phyloP scores from a whole-genome alignment of 2,797 vertebrate genomes.

The Acanthurus tractus region DNA sequence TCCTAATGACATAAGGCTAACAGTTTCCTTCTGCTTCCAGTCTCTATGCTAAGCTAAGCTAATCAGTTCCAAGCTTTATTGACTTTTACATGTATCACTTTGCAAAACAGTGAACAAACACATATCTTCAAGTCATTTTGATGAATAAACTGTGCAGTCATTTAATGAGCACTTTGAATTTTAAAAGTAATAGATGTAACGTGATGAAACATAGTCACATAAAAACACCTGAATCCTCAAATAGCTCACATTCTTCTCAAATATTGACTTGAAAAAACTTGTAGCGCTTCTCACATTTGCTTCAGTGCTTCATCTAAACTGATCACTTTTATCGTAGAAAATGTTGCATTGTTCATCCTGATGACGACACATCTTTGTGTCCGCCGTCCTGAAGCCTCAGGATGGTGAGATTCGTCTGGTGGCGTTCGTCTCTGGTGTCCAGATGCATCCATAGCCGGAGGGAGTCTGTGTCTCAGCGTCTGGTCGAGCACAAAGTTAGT shows the following conservation, averaged over 20 bases:
- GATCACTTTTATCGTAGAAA: not conserved
- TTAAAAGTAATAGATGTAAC: not conserved
- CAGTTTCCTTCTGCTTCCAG: not conserved
- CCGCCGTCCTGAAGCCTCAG: slow-evolving; percentile 8
- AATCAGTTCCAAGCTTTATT: not conserved
- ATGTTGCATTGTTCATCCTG: not conserved
- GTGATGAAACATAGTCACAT: not conserved
- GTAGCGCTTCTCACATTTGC: not conserved
- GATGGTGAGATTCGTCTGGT: not conserved
- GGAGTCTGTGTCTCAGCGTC: slow-evolving; percentile 46
- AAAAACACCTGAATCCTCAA: not conserved
- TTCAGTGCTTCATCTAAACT: not conserved
- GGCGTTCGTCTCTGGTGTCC: not conserved
- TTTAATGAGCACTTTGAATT: not conserved
- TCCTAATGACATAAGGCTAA: no score
- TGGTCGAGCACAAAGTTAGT: slow-evolving; percentile 64
- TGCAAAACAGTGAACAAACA: not conserved
- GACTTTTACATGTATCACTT: not conserved
- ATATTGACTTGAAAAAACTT: not conserved
- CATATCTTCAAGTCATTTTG: not conserved
- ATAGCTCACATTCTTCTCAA: not conserved
- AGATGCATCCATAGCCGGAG: slow-evolving; percentile 21
- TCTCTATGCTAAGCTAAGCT: not conserved
- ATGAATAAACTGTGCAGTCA: not conserved
- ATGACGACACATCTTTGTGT: not conserved